These are phyloP conservation scores for Marcusenius ussheri DNA, from an alignment of 2,113 vertebrate genomes.

Conservation along the genomic window DNA sequence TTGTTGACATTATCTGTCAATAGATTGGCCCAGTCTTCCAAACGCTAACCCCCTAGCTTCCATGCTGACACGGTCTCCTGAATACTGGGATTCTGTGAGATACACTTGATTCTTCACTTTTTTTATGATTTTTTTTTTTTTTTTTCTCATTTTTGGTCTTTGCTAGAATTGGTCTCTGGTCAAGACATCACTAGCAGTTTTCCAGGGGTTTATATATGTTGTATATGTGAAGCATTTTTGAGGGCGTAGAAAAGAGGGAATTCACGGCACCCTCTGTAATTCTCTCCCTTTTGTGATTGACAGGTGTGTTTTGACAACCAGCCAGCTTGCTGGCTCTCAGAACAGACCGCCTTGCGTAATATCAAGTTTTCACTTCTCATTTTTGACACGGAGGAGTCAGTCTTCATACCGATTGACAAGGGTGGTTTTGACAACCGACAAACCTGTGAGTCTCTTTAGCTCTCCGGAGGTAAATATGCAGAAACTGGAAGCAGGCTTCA, in stretches of 20 bases:
- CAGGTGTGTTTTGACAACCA: constrained; percentile 8
- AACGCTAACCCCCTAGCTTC: not conserved
- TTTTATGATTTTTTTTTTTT: not conserved
- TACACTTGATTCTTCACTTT: not conserved
- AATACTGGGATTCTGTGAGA: not conserved
- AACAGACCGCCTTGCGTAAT: not conserved
- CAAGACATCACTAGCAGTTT: not conserved
- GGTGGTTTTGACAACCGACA: constrained; percentile 9
- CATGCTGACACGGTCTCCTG: not conserved
- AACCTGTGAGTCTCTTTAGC: not conserved
- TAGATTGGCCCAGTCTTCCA: not conserved
- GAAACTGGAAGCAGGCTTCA: not conserved
- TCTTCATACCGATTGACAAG: constrained; percentile 9
- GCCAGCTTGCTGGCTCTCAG: not conserved
- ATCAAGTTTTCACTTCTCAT: not conserved
- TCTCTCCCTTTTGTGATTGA: not conserved
- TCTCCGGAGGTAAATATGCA: not conserved
- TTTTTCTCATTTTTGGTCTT: not conserved
- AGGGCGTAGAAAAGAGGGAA: not conserved
- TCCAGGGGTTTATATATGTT: not conserved
- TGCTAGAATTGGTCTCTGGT: not conserved
- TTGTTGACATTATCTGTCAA: not conserved
- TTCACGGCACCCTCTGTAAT: not conserved
- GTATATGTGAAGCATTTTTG: not conserved
- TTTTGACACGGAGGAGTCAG: not conserved